A percentile compares a stretch with the other conserved stretches of the same genome.
Conservation (phyloP, 2,888 invertebrate species). For the Drosophila acutilabella region DNA sequence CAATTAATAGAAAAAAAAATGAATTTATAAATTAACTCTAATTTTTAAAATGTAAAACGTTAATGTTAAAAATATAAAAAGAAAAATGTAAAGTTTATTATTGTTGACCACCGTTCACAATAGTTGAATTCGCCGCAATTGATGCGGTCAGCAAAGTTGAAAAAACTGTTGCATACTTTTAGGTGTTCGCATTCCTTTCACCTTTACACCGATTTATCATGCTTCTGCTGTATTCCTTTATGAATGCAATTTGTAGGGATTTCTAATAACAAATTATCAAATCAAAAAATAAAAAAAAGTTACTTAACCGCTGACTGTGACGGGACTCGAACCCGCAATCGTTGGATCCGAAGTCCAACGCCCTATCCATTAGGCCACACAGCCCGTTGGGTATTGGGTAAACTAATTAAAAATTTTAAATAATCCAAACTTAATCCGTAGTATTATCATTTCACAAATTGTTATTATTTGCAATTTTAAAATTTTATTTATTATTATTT, state of each 20-base stretch:
- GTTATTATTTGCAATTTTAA: background rate
- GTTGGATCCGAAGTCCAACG: constrained; percentile 28
- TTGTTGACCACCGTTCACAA: too few relatives aligned
- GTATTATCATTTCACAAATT: background rate
- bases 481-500: background rate
- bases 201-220: background rate
- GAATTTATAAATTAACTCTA: too few relatives aligned
- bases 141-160: background rate
- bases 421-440: background rate
- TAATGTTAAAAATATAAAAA: too few relatives aligned
- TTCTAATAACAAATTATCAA: background rate
- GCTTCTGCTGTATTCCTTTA: background rate
- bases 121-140: too few relatives aligned
- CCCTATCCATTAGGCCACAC: constrained; percentile 21
- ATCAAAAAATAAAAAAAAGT: background rate
- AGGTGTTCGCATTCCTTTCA: background rate
- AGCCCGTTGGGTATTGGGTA: background rate
- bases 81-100: too few relatives aligned
- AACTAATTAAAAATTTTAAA: background rate
- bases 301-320: background rate
- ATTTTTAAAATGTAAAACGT: too few relatives aligned
- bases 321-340: constrained; percentile 25
- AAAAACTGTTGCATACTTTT: background rate
- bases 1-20: too few relatives aligned
- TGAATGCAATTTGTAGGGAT: too few relatives aligned